Evolutionary conservation across 2,797 vertebrate genomes (phyloP).

Genomic region (Thaleichthys pacificus): DNA sequence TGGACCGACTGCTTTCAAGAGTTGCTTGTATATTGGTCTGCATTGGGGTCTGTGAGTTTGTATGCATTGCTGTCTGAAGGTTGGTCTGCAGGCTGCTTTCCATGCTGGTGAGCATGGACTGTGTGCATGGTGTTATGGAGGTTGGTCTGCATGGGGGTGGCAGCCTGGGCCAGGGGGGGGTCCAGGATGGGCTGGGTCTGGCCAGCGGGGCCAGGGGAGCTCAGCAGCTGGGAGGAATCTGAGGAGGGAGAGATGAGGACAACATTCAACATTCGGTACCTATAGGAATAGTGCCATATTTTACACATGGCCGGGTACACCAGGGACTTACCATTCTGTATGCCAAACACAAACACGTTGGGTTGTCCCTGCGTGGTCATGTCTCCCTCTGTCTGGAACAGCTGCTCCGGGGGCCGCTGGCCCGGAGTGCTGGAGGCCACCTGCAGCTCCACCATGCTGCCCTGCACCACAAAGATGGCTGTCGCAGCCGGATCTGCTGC

Average conservation of each 20-base stretch:
- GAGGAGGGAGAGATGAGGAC: slow-evolving; percentile 22
- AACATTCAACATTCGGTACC: no score
- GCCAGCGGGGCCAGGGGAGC: slow-evolving; percentile 76
- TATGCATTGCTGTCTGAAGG: slow-evolving; percentile 64
- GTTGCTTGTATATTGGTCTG: slow-evolving; percentile 4
- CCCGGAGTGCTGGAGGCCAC: slow-evolving; percentile 72
- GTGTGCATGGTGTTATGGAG: slow-evolving; percentile 66
- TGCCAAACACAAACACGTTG: slow-evolving; percentile 94
- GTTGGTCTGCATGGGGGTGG: slow-evolving; percentile 71
- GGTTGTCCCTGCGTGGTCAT: slow-evolving; percentile 85
- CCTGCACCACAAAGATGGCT: slow-evolving; percentile 86
- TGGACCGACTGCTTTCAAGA: background rate
- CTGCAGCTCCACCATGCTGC: slow-evolving; percentile 79
- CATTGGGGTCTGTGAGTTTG: slow-evolving; percentile 64
- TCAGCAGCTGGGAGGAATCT: slow-evolving; percentile 90
- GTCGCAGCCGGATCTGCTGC: slow-evolving; percentile 76
- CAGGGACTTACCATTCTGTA: slow-evolving; percentile 87
- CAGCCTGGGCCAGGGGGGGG: slow-evolving; percentile 83
- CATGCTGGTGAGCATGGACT: slow-evolving; percentile 53
- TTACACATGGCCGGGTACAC: background rate
- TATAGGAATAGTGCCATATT: background rate
- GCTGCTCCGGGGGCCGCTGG: slow-evolving; percentile 80
- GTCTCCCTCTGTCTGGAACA: slow-evolving; percentile 85
- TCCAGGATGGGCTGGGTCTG: slow-evolving; percentile 84
- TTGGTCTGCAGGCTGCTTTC: slow-evolving; percentile 60